Percentiles rank a stretch among this genome's conserved stretches.
Conservation (phyloP, 2,888 invertebrate species). For the Myopa tessellatipennis region DNA sequence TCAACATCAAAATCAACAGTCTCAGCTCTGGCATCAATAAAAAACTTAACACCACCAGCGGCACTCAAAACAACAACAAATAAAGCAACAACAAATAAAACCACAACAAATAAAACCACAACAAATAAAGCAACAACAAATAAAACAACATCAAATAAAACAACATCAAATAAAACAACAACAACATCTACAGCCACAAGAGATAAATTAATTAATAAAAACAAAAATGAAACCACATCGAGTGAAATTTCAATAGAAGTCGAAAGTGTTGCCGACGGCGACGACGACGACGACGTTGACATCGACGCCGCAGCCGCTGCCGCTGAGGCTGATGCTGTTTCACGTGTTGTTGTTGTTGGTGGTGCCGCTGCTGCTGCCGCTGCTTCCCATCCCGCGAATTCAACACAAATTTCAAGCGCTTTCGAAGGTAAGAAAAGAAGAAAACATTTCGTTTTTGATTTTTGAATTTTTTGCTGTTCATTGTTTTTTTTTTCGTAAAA, state of each 20-base stretch:
- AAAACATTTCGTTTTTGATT: background rate
- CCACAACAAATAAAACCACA: conserved; percentile 38
- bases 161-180: conserved; percentile 38
- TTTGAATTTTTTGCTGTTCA: background rate
- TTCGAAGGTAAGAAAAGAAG: conserved; percentile 45
- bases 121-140: conserved; percentile 23
- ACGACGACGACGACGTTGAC: background rate
- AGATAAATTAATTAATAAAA: background rate
- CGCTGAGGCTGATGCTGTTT: no score
- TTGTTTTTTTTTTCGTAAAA: background rate
- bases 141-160: conserved; percentile 34
- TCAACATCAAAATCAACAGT: conserved; percentile 36
- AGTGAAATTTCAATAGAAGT: conserved; percentile 35
- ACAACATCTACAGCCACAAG: conserved; percentile 27
- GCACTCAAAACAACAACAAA: conserved; percentile 15
- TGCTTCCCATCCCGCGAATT: no score
- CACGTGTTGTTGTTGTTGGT: background rate
- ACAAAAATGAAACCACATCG: conserved; percentile 1
- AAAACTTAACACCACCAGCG: conserved; percentile 32
- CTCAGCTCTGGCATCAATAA: conserved; percentile 35
- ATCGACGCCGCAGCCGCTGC: no score
- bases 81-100: conserved; percentile 34
- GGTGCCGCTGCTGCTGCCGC: background rate
- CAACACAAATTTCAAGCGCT: conserved; percentile 44
- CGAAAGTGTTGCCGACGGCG: conserved; percentile 42